Evolutionary conservation across 2,797 vertebrate genomes (phyloP).

Genomic region (Diplodus sargus): DNA sequence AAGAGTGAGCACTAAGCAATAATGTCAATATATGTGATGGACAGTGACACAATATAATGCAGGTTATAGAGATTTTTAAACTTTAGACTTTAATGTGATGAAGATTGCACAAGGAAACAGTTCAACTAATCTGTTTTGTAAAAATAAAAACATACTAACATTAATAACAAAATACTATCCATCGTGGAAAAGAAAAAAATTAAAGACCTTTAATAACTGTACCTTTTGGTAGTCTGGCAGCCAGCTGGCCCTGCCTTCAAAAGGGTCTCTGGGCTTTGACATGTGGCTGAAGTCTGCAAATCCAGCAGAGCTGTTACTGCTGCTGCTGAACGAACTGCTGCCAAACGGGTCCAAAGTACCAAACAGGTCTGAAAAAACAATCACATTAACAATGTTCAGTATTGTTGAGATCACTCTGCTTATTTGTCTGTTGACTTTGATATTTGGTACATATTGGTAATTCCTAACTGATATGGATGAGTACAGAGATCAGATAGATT

Average conservation of each 20-base stretch:
- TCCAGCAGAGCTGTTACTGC: slow-evolving; percentile 89
- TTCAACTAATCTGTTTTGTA: background rate
- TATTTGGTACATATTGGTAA: background rate
- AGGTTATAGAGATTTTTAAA: background rate
- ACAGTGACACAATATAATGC: background rate
- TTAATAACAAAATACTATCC: too few species aligned
- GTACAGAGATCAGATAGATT: background rate
- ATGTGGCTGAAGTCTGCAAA: slow-evolving; percentile 99
- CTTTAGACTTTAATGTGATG: background rate
- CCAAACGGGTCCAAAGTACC: slow-evolving; percentile 94
- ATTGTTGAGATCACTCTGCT: background rate
- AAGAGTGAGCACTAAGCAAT: background rate
- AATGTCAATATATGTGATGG: background rate
- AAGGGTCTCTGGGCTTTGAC: slow-evolving; percentile 89
- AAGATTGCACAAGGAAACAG: slow-evolving; percentile 3
- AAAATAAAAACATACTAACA: background rate
- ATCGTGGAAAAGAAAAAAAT: background rate
- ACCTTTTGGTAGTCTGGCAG: slow-evolving; percentile 83
- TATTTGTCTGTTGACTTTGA: background rate
- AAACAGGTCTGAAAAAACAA: slow-evolving; percentile 88
- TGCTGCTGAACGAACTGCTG: slow-evolving; percentile 88
- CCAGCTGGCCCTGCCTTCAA: slow-evolving; percentile 79
- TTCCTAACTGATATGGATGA: background rate
- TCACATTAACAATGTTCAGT: background rate
- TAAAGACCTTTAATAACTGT: background rate